phyloP scores from a whole-genome alignment of 35 echinoderm and acorn worm species.

The Heliocidaris erythrogramma region DNA sequence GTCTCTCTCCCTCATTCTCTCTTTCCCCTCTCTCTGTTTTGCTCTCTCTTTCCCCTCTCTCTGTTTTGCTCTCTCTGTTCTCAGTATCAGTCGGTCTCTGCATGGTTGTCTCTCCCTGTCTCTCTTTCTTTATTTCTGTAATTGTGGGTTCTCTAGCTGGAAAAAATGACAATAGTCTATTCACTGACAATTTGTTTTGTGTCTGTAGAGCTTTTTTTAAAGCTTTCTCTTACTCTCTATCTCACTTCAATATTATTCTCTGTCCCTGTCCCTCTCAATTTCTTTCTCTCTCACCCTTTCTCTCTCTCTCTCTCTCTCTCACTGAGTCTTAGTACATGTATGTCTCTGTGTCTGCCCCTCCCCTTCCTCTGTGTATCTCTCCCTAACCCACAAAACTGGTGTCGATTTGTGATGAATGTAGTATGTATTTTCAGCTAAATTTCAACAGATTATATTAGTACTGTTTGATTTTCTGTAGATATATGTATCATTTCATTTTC shows the following conservation, averaged over 20 bases:
- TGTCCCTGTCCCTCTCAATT: neutral
- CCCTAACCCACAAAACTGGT: neutral
- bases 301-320: neutral
- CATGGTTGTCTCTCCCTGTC: neutral
- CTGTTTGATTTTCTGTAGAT: neutral
- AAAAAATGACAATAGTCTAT: too few species aligned
- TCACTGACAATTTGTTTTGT: too few species aligned
- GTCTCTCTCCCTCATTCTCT: too few species aligned
- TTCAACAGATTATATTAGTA: neutral
- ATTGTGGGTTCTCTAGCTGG: too few species aligned
- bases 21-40: too few species aligned
- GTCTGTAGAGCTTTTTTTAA: neutral
- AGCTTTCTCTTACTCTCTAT: neutral
- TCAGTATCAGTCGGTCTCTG: too few species aligned
- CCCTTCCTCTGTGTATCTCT: too few species aligned
- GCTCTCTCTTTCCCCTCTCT: too few species aligned
- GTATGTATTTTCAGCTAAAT: neutral
- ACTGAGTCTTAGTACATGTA: too few species aligned
- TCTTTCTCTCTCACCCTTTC: neutral
- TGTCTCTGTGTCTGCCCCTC: too few species aligned
- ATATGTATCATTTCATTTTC: neutral
- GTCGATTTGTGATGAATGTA: neutral
- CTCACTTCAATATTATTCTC: neutral
- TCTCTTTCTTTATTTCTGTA: too few species aligned
- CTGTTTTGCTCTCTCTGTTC: too few species aligned